These are phyloP conservation scores for Ornithorhynchus anatinus DNA, from an alignment of 2,113 vertebrate species.

Conservation along the genomic window DNA sequence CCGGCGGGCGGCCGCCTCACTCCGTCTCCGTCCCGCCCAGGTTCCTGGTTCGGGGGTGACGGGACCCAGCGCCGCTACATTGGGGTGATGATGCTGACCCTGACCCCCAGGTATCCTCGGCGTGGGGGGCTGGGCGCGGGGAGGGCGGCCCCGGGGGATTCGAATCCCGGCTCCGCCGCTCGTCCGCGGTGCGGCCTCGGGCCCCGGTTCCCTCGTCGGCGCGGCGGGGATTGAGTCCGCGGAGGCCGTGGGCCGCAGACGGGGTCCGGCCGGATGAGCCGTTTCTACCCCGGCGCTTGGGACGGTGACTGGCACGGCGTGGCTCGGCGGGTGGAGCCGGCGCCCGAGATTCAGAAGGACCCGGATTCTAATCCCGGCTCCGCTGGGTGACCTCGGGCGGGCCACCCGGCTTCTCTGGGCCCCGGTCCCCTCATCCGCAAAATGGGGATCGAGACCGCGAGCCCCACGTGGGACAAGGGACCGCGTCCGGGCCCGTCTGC, in stretches of 20 bases:
- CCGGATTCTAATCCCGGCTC: no score
- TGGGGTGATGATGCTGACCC: constrained; percentile 94
- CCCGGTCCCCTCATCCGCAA: no score
- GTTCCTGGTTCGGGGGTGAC: constrained; percentile 75
- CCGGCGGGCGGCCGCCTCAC: background rate
- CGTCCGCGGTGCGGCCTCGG: no score
- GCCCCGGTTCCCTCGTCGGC: no score
- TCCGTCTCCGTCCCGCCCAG: constrained; percentile 56
- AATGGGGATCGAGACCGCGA: no score
- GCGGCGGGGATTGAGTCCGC: no score
- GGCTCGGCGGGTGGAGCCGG: background rate
- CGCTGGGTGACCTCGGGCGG: no score
- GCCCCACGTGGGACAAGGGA: no score
- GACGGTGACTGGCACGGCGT: background rate
- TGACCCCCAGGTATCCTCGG: constrained; percentile 89
- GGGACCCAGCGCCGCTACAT: constrained; percentile 85
- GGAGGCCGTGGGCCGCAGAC: no score
- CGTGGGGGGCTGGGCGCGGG: background rate
- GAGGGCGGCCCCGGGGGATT: background rate
- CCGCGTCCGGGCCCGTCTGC: no score
- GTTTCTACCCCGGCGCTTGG: background rate
- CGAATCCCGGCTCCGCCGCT: rapidly evolving
- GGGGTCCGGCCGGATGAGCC: background rate
- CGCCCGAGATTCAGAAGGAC: no score
- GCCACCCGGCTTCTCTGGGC: no score